These are phyloP conservation scores for Apoda limacodes DNA, from an alignment of 2,888 invertebrate genomes.

Conservation along the genomic window DNA sequence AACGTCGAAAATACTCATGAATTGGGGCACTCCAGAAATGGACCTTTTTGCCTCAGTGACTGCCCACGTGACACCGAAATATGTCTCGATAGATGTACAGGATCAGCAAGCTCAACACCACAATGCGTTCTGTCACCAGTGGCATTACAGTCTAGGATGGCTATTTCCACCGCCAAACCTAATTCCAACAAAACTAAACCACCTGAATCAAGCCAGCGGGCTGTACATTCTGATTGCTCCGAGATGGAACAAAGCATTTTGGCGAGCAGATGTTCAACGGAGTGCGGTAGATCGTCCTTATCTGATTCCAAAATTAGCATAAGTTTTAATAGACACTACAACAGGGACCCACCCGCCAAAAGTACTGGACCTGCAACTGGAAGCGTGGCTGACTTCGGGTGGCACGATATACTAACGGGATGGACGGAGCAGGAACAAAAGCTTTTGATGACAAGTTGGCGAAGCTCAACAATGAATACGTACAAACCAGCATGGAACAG, in stretches of 20 bases:
- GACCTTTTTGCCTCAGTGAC: constrained; percentile 15
- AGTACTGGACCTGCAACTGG: constrained; percentile 7
- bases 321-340: constrained; percentile 12
- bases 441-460: constrained; percentile 12
- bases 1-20: constrained; percentile 11
- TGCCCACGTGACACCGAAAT: constrained; percentile 11
- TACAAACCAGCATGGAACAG: constrained; percentile 7
- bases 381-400: constrained; percentile 18
- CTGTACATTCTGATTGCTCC: constrained; percentile 7
- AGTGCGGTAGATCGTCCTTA: constrained; percentile 5
- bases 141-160: constrained; percentile 18
- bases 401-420: constrained; percentile 6
- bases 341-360: constrained; percentile 10
- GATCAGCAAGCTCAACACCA: constrained; percentile 5
- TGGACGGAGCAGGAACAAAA: constrained; percentile 11
- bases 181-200: constrained; percentile 11
- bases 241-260: constrained; percentile 10
- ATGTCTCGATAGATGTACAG: constrained; percentile 8
- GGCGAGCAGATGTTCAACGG: constrained; percentile 10
- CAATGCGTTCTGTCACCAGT: constrained; percentile 12
- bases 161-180: constrained; percentile 14
- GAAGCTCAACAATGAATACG: constrained; percentile 7
- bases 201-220: constrained; percentile 13
- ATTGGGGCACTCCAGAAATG: constrained; percentile 16
- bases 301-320: constrained; percentile 8